These are phyloP conservation scores for Diabrotica virgifera DNA, from an alignment of 1,140 invertebrate species.

Conservation along the genomic window DNA sequence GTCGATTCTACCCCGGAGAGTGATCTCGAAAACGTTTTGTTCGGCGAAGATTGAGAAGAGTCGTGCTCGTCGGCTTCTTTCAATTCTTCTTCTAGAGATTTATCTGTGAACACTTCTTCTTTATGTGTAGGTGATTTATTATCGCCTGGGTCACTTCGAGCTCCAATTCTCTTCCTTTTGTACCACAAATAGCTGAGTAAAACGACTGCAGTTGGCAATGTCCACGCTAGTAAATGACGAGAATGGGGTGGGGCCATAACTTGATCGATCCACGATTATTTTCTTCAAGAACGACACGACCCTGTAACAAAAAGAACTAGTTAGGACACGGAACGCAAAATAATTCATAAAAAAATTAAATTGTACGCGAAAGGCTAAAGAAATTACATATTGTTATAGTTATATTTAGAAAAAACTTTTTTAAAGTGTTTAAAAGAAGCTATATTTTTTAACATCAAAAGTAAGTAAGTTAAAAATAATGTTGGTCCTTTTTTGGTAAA, in stretches of 20 bases:
- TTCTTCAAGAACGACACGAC: constrained; percentile 35
- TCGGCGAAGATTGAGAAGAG: constrained; percentile 4
- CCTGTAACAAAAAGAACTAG: constrained; percentile 34
- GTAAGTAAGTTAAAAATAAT: too few species aligned
- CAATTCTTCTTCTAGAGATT: constrained; percentile 8
- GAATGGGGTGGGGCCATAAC: constrained; percentile 45
- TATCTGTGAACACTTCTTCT: constrained; percentile 36
- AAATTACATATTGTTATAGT: too few species aligned
- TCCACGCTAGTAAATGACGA: constrained; percentile 60
- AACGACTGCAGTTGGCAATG: constrained; percentile 58
- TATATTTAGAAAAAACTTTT: too few species aligned
- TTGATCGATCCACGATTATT: constrained; percentile 47
- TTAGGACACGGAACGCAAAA: too few species aligned
- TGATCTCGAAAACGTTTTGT: constrained; percentile 32
- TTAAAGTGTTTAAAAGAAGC: too few species aligned
- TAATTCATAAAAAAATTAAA: too few species aligned
- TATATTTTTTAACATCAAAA: too few species aligned
- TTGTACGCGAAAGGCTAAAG: too few species aligned
- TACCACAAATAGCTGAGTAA: constrained; percentile 63
- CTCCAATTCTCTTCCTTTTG: constrained; percentile 55
- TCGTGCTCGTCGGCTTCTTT: constrained; percentile 1
- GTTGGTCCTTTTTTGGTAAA: too few species aligned
- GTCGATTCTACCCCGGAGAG: constrained; percentile 53
- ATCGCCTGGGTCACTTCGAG: constrained; percentile 47
- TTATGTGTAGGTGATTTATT: constrained; percentile 39